These are phyloP conservation scores for Dendrocincla tyrannina DNA, from an alignment of 2,797 vertebrate genomes.

Conservation along the genomic window DNA sequence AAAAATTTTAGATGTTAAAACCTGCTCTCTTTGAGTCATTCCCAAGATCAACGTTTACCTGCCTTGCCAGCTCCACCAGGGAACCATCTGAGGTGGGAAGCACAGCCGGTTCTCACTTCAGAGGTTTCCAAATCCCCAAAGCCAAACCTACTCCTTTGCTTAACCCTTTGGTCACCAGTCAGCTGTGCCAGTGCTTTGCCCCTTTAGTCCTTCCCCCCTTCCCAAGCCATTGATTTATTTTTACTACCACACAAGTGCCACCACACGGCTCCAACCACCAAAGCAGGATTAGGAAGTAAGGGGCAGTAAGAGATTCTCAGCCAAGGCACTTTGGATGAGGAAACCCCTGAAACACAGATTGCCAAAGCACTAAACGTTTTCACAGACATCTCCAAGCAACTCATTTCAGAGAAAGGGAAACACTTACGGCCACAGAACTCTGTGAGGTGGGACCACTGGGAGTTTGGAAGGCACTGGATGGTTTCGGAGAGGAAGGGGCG, in stretches of 20 bases:
- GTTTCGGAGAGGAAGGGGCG: neutral
- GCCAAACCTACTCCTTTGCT: neutral
- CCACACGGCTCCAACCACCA: rapidly evolving
- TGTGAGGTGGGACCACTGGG: neutral
- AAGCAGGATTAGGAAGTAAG: neutral
- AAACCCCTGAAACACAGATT: neutral
- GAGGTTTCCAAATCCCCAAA: neutral
- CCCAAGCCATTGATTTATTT: rapidly evolving
- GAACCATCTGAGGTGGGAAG: neutral
- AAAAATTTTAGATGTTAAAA: neutral
- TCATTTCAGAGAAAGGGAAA: rapidly evolving
- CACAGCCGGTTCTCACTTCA: neutral
- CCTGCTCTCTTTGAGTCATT: rapidly evolving
- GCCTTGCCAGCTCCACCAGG: neutral
- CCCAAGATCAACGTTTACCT: rapidly evolving
- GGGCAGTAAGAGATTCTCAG: neutral
- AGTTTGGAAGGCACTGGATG: neutral
- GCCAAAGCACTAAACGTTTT: neutral
- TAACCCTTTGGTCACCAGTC: neutral
- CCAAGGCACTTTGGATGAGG: neutral
- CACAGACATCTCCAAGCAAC: neutral
- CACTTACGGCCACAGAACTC: constrained; percentile 8
- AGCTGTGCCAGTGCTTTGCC: neutral
- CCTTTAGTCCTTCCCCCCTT: rapidly evolving
- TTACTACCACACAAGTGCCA: neutral